phyloP scores from a whole-genome alignment of 1,140 invertebrate genomes.

The Radopholus similis region DNA sequence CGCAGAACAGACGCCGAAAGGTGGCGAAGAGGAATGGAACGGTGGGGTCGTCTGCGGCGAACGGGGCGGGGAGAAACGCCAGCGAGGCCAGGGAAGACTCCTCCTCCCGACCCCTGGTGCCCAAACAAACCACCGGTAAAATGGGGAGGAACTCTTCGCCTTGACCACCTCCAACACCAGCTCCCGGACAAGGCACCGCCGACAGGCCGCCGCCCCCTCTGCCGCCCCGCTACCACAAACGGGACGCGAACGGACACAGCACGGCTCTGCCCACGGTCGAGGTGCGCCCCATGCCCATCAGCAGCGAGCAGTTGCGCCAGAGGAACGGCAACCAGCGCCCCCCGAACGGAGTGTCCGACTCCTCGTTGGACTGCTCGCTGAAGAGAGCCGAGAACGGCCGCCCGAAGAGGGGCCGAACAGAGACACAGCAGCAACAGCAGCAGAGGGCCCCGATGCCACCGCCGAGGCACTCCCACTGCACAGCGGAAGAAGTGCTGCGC shows the following conservation, averaged over 20 bases:
- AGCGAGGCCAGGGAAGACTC: slow-evolving; percentile 8
- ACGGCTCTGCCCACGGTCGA: slow-evolving; percentile 24
- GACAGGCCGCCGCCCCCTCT: slow-evolving; percentile 33
- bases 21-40: slow-evolving; percentile 1
- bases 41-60: not conserved
- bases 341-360: too few relatives aligned
- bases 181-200: slow-evolving; percentile 22
- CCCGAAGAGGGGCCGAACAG: too few relatives aligned
- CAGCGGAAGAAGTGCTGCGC: too few relatives aligned
- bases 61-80: not conserved
- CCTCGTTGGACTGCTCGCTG: too few relatives aligned
- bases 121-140: slow-evolving; percentile 12
- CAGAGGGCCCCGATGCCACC: too few relatives aligned
- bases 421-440: too few relatives aligned
- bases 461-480: too few relatives aligned
- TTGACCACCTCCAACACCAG: not conserved
- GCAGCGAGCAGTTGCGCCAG: not conserved
- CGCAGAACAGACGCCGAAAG: not conserved
- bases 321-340: too few relatives aligned
- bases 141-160: not conserved
- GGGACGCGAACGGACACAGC: not conserved
- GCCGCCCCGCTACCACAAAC: slow-evolving; percentile 18
- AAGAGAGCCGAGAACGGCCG: too few relatives aligned
- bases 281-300: slow-evolving; percentile 28
- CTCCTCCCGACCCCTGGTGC: slow-evolving; percentile 20